Evolutionary conservation across 2,888 invertebrate species (phyloP).

Genomic region (Leptopterna dolabrata): DNA sequence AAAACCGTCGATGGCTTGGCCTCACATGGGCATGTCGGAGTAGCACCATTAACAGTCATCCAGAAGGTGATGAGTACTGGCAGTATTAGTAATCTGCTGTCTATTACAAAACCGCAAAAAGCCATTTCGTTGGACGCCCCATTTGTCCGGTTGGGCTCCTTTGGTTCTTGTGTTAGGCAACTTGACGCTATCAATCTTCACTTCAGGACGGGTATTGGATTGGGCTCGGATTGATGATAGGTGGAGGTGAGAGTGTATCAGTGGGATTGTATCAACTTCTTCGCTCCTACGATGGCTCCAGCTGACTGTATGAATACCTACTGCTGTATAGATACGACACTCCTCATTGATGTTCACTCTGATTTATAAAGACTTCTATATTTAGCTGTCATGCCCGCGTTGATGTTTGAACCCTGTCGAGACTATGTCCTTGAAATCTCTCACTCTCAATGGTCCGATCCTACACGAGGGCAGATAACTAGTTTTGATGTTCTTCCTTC

Average conservation of each 20-base stretch:
- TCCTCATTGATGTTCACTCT: no score
- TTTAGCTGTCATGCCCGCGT: no score
- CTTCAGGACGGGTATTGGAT: background rate
- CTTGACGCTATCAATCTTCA: background rate
- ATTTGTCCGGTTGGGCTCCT: constrained; percentile 3
- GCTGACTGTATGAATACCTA: no score
- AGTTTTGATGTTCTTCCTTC: no score
- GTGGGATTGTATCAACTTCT: no score
- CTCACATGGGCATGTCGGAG: background rate
- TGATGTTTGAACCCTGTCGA: no score
- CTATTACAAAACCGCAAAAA: background rate
- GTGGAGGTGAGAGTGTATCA: background rate
- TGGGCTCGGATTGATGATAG: background rate
- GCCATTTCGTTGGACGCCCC: background rate
- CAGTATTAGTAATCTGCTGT: background rate
- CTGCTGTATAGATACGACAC: no score
- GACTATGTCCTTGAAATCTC: no score
- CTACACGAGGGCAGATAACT: no score
- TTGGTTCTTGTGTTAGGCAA: background rate
- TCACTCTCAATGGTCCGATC: no score
- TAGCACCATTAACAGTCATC: background rate
- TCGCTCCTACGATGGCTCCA: no score
- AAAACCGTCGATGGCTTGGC: background rate
- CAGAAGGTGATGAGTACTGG: background rate
- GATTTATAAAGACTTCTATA: no score